phyloP scores from a whole-genome alignment of 1,140 invertebrate species.

The Sycophila sp. region DNA sequence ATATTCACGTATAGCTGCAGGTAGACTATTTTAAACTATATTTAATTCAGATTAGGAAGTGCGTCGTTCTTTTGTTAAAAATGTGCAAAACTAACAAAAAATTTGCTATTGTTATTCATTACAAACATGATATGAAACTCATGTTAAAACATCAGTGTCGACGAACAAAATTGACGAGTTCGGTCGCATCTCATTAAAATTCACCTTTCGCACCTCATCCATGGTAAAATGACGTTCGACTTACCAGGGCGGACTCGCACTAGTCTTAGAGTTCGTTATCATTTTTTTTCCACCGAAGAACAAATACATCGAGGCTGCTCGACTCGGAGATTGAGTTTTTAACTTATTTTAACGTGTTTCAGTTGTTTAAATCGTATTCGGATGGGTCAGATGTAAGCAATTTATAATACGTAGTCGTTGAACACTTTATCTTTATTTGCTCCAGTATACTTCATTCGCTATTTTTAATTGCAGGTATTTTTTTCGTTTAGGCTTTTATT shows the following conservation, averaged over 20 bases:
- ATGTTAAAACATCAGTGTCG: too few species aligned
- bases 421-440: slow-evolving; percentile 45
- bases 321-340: slow-evolving; percentile 31
- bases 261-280: background rate
- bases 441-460: slow-evolving; percentile 44
- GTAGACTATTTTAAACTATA: too few species aligned
- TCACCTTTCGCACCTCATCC: too few species aligned
- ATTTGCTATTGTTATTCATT: too few species aligned
- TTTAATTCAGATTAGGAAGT: too few species aligned
- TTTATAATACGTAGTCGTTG: slow-evolving; percentile 53
- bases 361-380: slow-evolving; percentile 65
- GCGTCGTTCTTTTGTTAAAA: too few species aligned
- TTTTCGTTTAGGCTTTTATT: slow-evolving; percentile 39
- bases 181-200: too few species aligned
- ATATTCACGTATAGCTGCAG: too few species aligned
- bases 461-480: slow-evolving; percentile 50
- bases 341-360: slow-evolving; percentile 59
- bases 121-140: too few species aligned
- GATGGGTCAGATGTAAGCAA: slow-evolving; percentile 67
- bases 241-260: slow-evolving; percentile 1
- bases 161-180: too few species aligned
- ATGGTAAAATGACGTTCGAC: background rate
- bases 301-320: background rate
- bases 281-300: slow-evolving; percentile 23
- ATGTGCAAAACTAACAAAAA: too few species aligned